Conservation (phyloP, 2,888 invertebrate genomes). For the Zaprionus lineosus region DNA sequence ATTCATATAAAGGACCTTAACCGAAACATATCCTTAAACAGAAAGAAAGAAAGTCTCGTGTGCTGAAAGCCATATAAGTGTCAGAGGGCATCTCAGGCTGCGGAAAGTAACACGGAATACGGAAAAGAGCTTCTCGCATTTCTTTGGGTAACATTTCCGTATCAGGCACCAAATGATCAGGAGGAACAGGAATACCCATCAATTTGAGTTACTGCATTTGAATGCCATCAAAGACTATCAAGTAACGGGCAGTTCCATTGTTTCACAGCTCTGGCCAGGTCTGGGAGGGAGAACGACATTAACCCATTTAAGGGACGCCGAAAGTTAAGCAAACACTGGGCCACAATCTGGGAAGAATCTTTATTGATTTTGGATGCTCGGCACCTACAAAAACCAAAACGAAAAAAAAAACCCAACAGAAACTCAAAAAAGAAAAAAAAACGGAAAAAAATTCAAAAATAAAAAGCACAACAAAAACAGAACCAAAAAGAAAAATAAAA, state of each 20-base stretch:
- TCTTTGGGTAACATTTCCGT: background rate
- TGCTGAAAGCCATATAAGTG: too few relatives aligned
- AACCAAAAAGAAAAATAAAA: conserved; percentile 18
- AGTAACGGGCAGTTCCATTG: conserved; percentile 64
- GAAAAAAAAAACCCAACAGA: too few relatives aligned
- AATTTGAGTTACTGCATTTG: conserved; percentile 56
- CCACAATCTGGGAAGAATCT: conserved; percentile 65
- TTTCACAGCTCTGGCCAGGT: conserved; percentile 37
- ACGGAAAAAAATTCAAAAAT: too few relatives aligned
- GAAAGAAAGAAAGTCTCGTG: too few relatives aligned
- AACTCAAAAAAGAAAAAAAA: conserved; percentile 15
- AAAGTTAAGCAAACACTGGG: conserved; percentile 56
- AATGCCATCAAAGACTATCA: conserved; percentile 46
- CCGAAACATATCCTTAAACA: too few relatives aligned
- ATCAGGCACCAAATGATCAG: conserved; percentile 15
- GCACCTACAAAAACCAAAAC: conserved; percentile 32
- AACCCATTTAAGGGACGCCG: conserved; percentile 62
- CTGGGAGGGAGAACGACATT: conserved; percentile 46
- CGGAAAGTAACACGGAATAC: too few relatives aligned
- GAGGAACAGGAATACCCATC: conserved; percentile 17
- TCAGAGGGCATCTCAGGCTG: too few relatives aligned
- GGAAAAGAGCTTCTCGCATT: too few relatives aligned
- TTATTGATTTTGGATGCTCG: conserved; percentile 72
- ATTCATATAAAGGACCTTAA: too few relatives aligned
- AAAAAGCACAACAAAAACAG: conserved; percentile 13